These are phyloP conservation scores for Protophormia terraenovae DNA, from an alignment of 2,888 invertebrate genomes.

Conservation along the genomic window DNA sequence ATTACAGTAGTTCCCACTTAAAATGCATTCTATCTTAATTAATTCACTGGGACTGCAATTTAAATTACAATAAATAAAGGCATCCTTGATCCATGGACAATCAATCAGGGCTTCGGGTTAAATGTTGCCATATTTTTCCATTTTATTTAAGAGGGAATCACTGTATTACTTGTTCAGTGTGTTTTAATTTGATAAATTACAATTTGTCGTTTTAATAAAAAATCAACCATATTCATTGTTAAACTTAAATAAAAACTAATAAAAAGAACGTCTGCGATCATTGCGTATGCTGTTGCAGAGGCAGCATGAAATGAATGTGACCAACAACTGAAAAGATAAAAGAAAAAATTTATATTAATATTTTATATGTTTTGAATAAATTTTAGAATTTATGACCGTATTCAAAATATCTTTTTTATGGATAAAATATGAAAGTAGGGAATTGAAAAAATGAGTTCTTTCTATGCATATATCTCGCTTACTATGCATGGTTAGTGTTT, in stretches of 20 bases:
- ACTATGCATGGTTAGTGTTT: no score
- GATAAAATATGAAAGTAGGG: no score
- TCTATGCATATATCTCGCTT: no score
- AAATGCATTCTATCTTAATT: not conserved
- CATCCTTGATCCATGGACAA: no score
- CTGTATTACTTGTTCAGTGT: slow-evolving; percentile 8
- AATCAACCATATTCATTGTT: slow-evolving; percentile 16
- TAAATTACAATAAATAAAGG: no score
- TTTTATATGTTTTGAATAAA: not conserved
- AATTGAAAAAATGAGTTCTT: no score
- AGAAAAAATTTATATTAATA: not conserved
- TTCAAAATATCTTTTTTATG: no score
- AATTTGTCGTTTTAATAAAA: slow-evolving; percentile 1
- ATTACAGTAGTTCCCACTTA: slow-evolving; percentile 23
- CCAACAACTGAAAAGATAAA: slow-evolving; percentile 80
- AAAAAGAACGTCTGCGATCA: slow-evolving; percentile 87
- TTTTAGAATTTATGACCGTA: no score
- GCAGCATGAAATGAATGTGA: slow-evolving; percentile 91
- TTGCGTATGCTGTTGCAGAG: slow-evolving; percentile 93
- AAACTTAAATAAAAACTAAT: slow-evolving; percentile 79
- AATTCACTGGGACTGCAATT: not conserved
- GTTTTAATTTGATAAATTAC: not conserved
- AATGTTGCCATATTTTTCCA: no score
- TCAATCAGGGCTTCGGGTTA: no score
- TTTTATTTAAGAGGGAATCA: not conserved